Conservation (phyloP, 2,888 invertebrate genomes). For the Theristus sp. region DNA sequence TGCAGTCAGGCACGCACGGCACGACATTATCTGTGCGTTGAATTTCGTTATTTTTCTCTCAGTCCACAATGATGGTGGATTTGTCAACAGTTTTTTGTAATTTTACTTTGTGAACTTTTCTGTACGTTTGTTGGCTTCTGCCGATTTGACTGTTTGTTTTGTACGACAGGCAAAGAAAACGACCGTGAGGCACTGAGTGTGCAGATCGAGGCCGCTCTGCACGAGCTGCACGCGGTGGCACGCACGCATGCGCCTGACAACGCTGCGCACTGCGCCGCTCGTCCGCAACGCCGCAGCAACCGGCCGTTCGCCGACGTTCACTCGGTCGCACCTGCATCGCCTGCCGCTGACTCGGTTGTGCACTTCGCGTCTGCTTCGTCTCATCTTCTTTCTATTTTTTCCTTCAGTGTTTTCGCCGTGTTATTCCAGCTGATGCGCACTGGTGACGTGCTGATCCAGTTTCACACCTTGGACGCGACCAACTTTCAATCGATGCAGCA, state of each 20-base stretch:
- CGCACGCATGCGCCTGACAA: too few species aligned
- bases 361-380: not conserved
- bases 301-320: not conserved
- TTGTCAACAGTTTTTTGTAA: too few species aligned
- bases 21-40: constrained; percentile 62
- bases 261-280: too few species aligned
- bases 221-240: constrained; percentile 25
- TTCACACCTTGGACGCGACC: not conserved
- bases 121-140: too few species aligned
- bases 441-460: constrained; percentile 1
- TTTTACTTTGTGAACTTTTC: too few species aligned
- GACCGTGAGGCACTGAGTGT: constrained; percentile 67
- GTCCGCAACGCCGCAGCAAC: not conserved
- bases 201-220: constrained; percentile 51
- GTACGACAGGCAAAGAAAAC: too few species aligned
- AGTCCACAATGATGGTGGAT: too few species aligned
- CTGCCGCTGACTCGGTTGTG: not conserved
- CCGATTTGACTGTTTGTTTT: too few species aligned
- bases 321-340: not conserved
- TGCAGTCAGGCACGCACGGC: constrained; percentile 68
- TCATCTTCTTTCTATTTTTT: not conserved
- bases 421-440: not conserved
- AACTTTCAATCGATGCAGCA: not conserved
- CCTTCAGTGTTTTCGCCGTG: not conserved
- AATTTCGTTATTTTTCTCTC: too few species aligned